Conservation (phyloP, 2,113 vertebrate species). For the Siniperca knerii region DNA sequence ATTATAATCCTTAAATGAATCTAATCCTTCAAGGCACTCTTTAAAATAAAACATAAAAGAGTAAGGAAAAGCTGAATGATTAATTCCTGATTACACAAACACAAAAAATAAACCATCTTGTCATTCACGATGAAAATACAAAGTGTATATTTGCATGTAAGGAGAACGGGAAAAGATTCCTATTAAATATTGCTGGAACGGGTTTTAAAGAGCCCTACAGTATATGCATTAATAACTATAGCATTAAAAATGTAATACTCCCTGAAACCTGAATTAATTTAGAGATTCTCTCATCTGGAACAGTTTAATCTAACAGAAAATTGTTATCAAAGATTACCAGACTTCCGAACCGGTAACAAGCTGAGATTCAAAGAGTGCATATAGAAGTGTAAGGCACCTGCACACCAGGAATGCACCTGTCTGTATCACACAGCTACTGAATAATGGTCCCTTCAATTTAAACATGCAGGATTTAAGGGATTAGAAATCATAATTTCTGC, state of each 20-base stretch:
- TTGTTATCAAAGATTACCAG: neutral
- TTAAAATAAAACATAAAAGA: slow-evolving; percentile 2
- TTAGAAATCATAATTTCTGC: slow-evolving; percentile 6
- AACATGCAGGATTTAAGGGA: slow-evolving; percentile 1
- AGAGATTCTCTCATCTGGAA: slow-evolving; percentile 25
- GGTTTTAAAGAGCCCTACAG: slow-evolving; percentile 14
- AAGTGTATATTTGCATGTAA: neutral
- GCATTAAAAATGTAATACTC: slow-evolving; percentile 34
- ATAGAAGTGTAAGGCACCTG: neutral
- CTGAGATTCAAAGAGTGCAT: neutral
- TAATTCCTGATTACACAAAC: neutral
- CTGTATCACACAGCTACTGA: neutral
- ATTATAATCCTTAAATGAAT: neutral
- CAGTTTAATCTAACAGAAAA: neutral
- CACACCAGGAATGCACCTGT: neutral
- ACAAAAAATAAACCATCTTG: neutral
- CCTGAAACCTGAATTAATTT: slow-evolving; percentile 13
- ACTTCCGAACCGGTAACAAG: slow-evolving; percentile 2
- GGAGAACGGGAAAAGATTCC: neutral
- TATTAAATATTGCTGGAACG: neutral
- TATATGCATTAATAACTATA: slow-evolving; percentile 35
- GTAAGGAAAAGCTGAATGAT: too few relatives aligned
- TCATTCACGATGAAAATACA: neutral
- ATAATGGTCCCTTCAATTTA: neutral
- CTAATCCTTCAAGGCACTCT: neutral